A percentile compares a stretch with the other conserved stretches of the same genome.
Conservation (phyloP, 2,797 vertebrate genomes). For the Notoglanidium macrostoma region DNA sequence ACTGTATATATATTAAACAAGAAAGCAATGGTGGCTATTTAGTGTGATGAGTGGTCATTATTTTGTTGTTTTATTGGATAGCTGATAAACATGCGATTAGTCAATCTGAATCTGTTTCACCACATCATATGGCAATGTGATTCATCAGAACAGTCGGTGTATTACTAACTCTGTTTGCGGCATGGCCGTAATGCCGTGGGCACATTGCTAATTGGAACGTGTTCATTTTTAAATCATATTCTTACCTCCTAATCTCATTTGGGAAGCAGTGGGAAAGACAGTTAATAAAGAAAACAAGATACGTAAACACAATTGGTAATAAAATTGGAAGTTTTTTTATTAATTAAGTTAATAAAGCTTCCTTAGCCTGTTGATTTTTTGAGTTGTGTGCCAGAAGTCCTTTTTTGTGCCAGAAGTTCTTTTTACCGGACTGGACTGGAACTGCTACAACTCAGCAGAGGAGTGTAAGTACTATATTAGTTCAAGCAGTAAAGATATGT, state of each 20-base stretch:
- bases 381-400: slow-evolving; percentile 60
- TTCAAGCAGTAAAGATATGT: slow-evolving; percentile 82
- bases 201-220: not conserved
- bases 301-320: not conserved
- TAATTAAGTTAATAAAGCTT: not conserved
- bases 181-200: not conserved
- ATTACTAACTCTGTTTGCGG: not conserved
- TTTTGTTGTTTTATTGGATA: not conserved
- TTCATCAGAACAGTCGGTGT: slow-evolving; percentile 20
- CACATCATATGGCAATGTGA: slow-evolving; percentile 12
- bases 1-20: not conserved
- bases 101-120: slow-evolving; percentile 5
- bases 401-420: slow-evolving; percentile 75
- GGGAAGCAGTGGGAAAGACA: not conserved
- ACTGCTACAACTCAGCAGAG: slow-evolving; percentile 84
- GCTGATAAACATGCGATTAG: slow-evolving; percentile 13
- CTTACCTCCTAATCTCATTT: not conserved
- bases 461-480: slow-evolving; percentile 84
- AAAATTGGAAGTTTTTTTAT: not conserved
- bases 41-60: not conserved
- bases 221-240: not conserved
- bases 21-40: not conserved
- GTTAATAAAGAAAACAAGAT: not conserved
- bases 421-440: slow-evolving; percentile 73
- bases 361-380: not conserved